Evolutionary conservation across 2,113 vertebrate genomes (phyloP).

Genomic region (Isurus oxyrinchus): DNA sequence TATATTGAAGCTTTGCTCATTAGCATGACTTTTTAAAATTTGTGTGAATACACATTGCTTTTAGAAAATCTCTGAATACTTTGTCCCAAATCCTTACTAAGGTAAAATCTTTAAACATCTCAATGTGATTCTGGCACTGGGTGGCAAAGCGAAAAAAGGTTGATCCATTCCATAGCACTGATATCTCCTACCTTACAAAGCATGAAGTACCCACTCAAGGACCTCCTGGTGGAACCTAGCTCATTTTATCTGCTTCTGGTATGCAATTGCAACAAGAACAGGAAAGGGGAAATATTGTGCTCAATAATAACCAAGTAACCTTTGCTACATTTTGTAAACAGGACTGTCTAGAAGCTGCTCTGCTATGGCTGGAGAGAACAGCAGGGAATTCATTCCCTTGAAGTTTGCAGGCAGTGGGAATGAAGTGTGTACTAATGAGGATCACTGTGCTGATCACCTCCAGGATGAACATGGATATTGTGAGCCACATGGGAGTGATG

Average conservation of each 20-base stretch:
- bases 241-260: background rate
- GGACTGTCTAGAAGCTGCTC: background rate
- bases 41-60: background rate
- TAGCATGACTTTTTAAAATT: background rate
- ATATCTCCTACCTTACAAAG: background rate
- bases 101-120: background rate
- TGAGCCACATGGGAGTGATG: background rate
- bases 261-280: background rate
- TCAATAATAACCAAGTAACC: background rate
- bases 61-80: background rate
- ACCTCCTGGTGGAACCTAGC: background rate
- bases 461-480: too few species aligned
- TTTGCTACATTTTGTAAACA: background rate
- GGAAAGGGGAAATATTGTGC: background rate
- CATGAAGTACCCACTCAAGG: background rate
- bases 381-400: background rate
- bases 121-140: background rate
- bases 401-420: background rate
- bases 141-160: background rate
- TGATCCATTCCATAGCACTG: background rate
- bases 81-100: background rate
- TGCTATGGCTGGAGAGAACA: conserved; percentile 2
- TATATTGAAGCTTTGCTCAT: background rate
- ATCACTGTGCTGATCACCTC: background rate
- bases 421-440: background rate